Evolutionary conservation across 2,888 invertebrate species (phyloP).

Genomic region (Epistrophe grossulariae): DNA sequence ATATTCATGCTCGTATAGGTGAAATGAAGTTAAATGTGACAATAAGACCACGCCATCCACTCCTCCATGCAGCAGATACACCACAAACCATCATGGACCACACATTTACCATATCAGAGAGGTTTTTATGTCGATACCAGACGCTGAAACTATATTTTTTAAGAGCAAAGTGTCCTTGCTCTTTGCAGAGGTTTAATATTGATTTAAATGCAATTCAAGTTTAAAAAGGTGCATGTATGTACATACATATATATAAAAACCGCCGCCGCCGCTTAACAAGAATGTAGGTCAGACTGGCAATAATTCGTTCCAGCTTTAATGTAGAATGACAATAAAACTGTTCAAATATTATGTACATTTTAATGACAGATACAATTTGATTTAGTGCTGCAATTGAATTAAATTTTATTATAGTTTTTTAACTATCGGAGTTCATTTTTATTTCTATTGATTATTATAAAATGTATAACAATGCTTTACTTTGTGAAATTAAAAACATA

Average conservation of each 20-base stretch:
- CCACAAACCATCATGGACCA: slow-evolving; percentile 19
- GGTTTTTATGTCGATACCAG: slow-evolving; percentile 26
- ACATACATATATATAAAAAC: neutral
- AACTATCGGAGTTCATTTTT: neutral
- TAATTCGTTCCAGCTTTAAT: neutral
- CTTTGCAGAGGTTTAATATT: slow-evolving; percentile 4
- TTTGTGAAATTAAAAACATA: neutral
- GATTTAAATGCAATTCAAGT: slow-evolving; percentile 28
- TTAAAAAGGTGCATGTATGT: neutral
- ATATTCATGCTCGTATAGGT: neutral
- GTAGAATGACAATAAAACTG: neutral
- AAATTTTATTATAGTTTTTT: neutral
- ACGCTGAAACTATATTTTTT: slow-evolving; percentile 21
- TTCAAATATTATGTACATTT: neutral
- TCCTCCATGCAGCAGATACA: neutral
- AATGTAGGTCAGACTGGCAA: slow-evolving; percentile 27
- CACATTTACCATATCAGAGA: slow-evolving; percentile 29
- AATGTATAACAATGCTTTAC: neutral
- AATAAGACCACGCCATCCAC: neutral
- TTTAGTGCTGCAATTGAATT: neutral
- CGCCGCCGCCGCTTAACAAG: neutral
- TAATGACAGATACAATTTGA: slow-evolving; percentile 13
- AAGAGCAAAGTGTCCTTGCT: slow-evolving; percentile 2
- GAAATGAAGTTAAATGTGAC: slow-evolving; percentile 9
- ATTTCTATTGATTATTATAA: neutral